Evolutionary conservation across 2,797 vertebrate species (phyloP), one percentile per base, ranked within the genome.

Genomic region (Enteromius afrohamiltoni): DNA sequence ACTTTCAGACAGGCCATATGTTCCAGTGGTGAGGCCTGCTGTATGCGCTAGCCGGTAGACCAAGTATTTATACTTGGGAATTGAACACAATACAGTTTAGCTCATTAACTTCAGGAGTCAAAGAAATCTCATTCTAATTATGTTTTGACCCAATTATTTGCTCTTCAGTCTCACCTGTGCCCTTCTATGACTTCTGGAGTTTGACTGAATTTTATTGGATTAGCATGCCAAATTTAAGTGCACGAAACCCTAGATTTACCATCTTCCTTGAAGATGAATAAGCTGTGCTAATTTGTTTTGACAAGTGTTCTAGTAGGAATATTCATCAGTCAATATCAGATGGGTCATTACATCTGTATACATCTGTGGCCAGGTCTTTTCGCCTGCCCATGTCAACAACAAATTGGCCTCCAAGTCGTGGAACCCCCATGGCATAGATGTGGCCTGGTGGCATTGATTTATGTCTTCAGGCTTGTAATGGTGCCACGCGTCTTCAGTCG

Each of bases 401-500:
- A 83, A 77, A 74, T 42, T 6, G 14, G 67, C 26, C 64, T 74
- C 68, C 55, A 69, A 73, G 58, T 79, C 29, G 17, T 21, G 29
- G 80, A 75, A 55, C 68, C 64, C 82, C 67, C 21, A 7, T 60
- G 73, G 79, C 82, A 71, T 64, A 53, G 65, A 86, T 87, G 51
- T 75, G 77, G 70, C 68, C 71, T 64, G 19, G 42, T 58, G 65
- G 47, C 67, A 68, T 21, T 23, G 40, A 90, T 86, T 84, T 85
- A 84, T 87, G 84, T 79, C 42, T 85, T 64, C 31, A 78, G 84
- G 55, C 60, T 83, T 78, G 75, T 81, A 58, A 55, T 79, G 51
- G 37, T 55, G 85, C 92, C 87, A 88, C 88, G 82, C 86, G 84
- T 88, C 82, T 90, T 73, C 51, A 83, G 49, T 89, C 84, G 49